phyloP scores from a whole-genome alignment of 1,140 invertebrate genomes.

The Bombus superbus region DNA sequence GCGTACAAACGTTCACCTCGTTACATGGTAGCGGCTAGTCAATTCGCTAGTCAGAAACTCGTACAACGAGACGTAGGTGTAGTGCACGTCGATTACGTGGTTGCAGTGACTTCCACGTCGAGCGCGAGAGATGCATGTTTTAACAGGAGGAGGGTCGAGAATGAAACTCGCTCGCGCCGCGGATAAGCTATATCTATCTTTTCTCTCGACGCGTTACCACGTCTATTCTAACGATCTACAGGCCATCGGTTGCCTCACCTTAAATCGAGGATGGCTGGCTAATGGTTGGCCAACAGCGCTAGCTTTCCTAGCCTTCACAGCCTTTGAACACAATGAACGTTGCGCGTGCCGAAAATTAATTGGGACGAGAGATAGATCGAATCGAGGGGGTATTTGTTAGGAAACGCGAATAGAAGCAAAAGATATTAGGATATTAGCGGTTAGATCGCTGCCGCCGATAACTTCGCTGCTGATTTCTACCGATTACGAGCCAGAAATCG shows the following conservation, averaged over 20 bases:
- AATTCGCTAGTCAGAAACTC: not conserved
- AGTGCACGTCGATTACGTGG: not conserved
- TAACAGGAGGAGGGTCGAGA: not conserved
- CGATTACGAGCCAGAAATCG: not conserved
- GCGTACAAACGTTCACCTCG: slow-evolving; percentile 16
- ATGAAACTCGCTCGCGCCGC: not conserved
- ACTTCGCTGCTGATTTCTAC: not conserved
- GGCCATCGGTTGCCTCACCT: slow-evolving; percentile 16
- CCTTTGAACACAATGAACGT: slow-evolving; percentile 20
- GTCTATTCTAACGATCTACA: not conserved
- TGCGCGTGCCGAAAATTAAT: slow-evolving; percentile 37
- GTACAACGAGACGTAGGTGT: too few species aligned
- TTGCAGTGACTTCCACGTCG: not conserved
- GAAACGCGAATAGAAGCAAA: not conserved
- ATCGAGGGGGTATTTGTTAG: not conserved
- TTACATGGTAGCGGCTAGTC: not conserved
- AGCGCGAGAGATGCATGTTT: not conserved
- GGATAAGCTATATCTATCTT: not conserved
- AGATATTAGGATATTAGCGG: not conserved
- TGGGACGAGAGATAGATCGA: slow-evolving; percentile 19
- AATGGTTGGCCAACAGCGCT: slow-evolving; percentile 7
- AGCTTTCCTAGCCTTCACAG: slow-evolving; percentile 37
- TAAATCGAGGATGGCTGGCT: slow-evolving; percentile 26
- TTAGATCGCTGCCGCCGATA: slow-evolving; percentile 18
- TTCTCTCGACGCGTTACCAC: not conserved